These are phyloP conservation scores for Lophotriccus pileatus DNA, from an alignment of 2,797 vertebrate genomes.

Conservation along the genomic window DNA sequence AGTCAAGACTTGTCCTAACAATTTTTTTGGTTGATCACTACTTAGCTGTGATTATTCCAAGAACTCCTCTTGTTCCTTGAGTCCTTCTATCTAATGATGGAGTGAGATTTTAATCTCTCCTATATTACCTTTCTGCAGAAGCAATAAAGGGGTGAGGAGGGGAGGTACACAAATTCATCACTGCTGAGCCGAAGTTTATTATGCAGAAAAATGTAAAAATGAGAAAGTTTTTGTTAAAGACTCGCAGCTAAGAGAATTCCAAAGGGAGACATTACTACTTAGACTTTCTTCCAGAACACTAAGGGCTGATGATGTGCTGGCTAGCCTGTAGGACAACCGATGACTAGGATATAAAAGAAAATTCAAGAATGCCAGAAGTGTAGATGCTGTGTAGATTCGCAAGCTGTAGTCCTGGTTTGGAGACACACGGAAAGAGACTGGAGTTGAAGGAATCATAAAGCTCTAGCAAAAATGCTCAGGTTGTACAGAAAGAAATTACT, in stretches of 20 bases:
- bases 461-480: neutral
- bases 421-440: neutral
- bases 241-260: neutral
- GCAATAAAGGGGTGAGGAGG: neutral
- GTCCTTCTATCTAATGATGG: neutral
- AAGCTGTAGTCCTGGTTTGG: neutral
- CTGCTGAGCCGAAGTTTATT: neutral
- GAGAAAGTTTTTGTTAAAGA: neutral
- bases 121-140: neutral
- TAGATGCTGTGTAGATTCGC: neutral
- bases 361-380: neutral
- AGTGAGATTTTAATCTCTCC: neutral
- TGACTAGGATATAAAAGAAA: neutral
- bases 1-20: neutral
- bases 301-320: neutral
- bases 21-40: neutral
- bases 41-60: neutral
- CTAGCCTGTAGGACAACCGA: neutral
- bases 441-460: neutral
- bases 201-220: neutral
- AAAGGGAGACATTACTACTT: neutral
- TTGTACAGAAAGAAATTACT: neutral
- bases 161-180: neutral
- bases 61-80: neutral
- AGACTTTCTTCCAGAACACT: neutral